Conservation (phyloP, 2,113 vertebrate species). For the Scopus umbretta region DNA sequence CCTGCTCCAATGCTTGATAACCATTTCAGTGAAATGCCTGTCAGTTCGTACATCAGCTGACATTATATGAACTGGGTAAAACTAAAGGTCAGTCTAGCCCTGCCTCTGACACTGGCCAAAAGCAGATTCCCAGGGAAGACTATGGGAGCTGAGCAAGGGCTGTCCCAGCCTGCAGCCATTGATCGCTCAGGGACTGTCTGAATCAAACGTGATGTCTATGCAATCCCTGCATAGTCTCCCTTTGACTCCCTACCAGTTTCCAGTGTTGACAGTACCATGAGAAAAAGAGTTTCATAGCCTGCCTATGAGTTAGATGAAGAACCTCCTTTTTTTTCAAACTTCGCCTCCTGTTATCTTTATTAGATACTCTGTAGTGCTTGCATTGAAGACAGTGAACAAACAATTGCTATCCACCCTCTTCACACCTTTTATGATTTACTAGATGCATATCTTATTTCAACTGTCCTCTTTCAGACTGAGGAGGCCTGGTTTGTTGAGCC, state of each 20-base stretch:
- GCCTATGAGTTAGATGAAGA: neutral
- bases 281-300: neutral
- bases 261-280: neutral
- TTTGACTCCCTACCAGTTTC: neutral
- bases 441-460: neutral
- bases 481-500: neutral
- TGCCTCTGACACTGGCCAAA: neutral
- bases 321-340: neutral
- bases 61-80: neutral
- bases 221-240: neutral
- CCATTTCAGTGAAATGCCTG: too few relatives aligned
- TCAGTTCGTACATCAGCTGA: neutral
- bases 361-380: neutral
- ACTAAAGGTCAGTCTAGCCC: neutral
- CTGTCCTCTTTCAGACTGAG: neutral
- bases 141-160: neutral
- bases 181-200: rapidly evolving
- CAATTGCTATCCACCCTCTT: rapidly evolving
- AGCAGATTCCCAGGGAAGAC: neutral
- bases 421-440: neutral
- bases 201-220: rapidly evolving
- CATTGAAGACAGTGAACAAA: neutral
- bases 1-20: too few relatives aligned
- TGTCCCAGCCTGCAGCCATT: neutral
- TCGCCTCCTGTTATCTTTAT: neutral